A percentile compares a stretch with the other conserved stretches of the same genome.
Evolutionary conservation across 2,797 vertebrate genomes (phyloP).

Genomic region (Malurus splendens): DNA sequence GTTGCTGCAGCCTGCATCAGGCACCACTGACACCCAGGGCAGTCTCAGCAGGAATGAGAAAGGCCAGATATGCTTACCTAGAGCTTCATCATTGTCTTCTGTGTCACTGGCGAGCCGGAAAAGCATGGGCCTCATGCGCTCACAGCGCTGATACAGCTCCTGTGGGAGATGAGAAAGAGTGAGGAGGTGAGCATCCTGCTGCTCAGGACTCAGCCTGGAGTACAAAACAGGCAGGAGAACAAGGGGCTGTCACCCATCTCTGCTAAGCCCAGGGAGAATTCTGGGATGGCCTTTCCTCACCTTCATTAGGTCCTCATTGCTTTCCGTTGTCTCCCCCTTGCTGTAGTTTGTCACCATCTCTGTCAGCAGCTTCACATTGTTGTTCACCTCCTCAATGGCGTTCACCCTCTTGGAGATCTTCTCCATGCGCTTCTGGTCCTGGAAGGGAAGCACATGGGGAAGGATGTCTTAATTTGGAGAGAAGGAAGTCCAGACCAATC

Average conservation of each 20-base stretch:
- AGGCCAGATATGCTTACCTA: conserved; percentile 73
- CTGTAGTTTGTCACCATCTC: conserved; percentile 90
- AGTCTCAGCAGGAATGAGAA: background rate
- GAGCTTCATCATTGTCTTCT: conserved; percentile 93
- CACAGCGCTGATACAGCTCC: conserved; percentile 95
- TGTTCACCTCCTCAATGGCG: conserved; percentile 95
- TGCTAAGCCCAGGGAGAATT: background rate
- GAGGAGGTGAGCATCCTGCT: background rate
- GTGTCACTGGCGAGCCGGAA: conserved; percentile 97
- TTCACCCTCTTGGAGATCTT: conserved; percentile 94
- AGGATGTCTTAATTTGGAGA: background rate
- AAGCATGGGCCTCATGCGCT: conserved; percentile 94
- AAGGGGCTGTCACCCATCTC: background rate
- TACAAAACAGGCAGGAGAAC: background rate
- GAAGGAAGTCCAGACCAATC: background rate
- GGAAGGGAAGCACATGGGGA: background rate
- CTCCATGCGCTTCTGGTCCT: conserved; percentile 97
- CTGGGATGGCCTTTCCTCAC: conserved; percentile 56
- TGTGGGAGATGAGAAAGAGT: conserved; percentile 31
- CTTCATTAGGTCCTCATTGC: conserved; percentile 94
- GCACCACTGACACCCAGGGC: background rate
- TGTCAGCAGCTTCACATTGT: conserved; percentile 89
- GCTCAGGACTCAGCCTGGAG: background rate
- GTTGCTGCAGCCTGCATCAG: background rate
- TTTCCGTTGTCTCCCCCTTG: conserved; percentile 76